Evolutionary conservation across 1,140 invertebrate genomes (phyloP).

Genomic region (Akabosia matsudoensis): DNA sequence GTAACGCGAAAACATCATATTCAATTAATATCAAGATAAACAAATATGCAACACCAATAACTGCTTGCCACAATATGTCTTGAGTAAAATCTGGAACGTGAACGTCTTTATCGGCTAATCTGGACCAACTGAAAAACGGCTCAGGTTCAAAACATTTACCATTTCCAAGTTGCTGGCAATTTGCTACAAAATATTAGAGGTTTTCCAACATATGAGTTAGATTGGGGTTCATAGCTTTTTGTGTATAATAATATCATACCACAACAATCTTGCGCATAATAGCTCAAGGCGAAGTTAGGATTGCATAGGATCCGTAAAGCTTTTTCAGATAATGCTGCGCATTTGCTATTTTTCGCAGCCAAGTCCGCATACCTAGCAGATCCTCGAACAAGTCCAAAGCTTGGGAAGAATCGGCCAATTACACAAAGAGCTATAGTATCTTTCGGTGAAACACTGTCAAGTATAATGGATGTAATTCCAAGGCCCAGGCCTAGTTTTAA

Average conservation of each 20-base stretch:
- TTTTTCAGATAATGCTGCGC: neutral
- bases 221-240: no score
- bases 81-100: conserved; percentile 38
- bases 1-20: conserved; percentile 32
- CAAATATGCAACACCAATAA: conserved; percentile 28
- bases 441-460: neutral
- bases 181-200: conserved; percentile 34
- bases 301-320: neutral
- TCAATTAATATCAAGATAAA: conserved; percentile 36
- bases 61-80: conserved; percentile 38
- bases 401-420: neutral
- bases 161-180: conserved; percentile 30
- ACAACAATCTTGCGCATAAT: conserved; percentile 32
- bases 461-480: neutral
- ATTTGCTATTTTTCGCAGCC: neutral
- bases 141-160: conserved; percentile 37
- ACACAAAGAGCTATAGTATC: neutral
- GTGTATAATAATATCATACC: no score
- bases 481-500: neutral
- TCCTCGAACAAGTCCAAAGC: neutral
- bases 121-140: conserved; percentile 34
- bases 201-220: no score
- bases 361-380: neutral
- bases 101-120: neutral
- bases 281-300: neutral